Evolutionary conservation across 2,888 invertebrate species (phyloP).

Genomic region (Therioaphis trifolii): DNA sequence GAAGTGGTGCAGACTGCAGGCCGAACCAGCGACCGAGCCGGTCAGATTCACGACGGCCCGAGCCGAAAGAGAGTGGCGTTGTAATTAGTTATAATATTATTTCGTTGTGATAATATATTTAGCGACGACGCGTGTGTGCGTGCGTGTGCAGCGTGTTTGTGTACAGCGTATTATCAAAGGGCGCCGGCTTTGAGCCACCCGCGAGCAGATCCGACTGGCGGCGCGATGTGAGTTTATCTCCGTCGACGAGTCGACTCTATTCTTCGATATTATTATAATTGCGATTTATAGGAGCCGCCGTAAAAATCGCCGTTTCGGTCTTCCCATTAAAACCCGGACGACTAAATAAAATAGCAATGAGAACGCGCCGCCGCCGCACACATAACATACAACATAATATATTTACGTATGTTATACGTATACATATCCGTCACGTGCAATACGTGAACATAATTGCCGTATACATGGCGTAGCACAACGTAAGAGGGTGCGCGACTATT

Average conservation of each 20-base stretch:
- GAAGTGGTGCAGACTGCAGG: background rate
- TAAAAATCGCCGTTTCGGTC: constrained; percentile 23
- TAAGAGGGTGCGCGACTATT: too few relatives aligned
- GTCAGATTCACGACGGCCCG: background rate
- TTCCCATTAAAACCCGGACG: constrained; percentile 17
- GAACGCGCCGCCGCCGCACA: too few relatives aligned
- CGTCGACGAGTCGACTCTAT: background rate
- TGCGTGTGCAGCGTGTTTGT: constrained; percentile 21
- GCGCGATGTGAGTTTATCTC: constrained; percentile 6
- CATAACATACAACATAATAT: too few relatives aligned
- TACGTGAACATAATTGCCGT: too few relatives aligned
- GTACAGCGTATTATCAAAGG: constrained; percentile 48
- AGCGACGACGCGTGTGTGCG: constrained; percentile 15
- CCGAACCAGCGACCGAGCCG: background rate
- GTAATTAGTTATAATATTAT: background rate
- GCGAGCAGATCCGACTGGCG: constrained; percentile 38
- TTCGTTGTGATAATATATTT: constrained; percentile 17
- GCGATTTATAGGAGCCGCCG: constrained; percentile 49
- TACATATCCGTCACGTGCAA: too few relatives aligned
- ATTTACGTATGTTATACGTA: too few relatives aligned
- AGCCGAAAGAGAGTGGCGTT: background rate
- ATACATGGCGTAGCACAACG: too few relatives aligned
- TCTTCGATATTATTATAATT: constrained; percentile 18
- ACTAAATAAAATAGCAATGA: background rate
- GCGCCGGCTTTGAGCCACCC: constrained; percentile 56